Evolutionary conservation across 2,888 invertebrate species (phyloP), one percentile per base, ranked within the genome.

Genomic region (Acleris cristana): DNA sequence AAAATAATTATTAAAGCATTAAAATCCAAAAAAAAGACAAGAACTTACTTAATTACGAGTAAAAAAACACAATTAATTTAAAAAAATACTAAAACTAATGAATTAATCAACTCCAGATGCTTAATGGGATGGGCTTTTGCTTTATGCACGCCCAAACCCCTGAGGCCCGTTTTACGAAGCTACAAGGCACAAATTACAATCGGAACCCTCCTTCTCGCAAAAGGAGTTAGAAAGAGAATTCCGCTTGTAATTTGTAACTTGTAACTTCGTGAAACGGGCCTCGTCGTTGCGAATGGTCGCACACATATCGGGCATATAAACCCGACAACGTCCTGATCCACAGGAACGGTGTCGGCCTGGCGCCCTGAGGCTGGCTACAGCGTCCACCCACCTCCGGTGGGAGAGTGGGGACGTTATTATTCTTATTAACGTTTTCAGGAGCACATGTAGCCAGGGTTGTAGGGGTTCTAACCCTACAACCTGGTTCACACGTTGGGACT

Each of bases 111-210:
- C 49, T n/a, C 5, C 58, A 30, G 16, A 26, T 30, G 45, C 34
- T 54, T 2, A 6, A 7, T 2, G 4, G 51, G 59, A 30, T 59
- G 51, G 19, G 59, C 49, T 1, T 34, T 21, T 3, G 23, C n/a
- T 12, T 44, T 61, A 21, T 61, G 52, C 58, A 53, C 53, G 23
- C 26, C 53, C 53, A 53, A 14, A 21, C 53, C 53, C 5, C 21
- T 26, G 5, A n/a, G n/a, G n/a, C n/a, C n/a, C n/a, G n/a, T n/a
- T n/a, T n/a, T n/a, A n/a, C n/a, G n/a, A n/a, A n/a, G n/a, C n/a
- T n/a, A n/a, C n/a, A n/a, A n/a, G n/a, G n/a, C n/a, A n/a, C n/a
- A n/a, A n/a, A n/a, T n/a, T n/a, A n/a, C n/a, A n/a, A n/a, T n/a
- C n/a, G n/a, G n/a, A n/a, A n/a, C n/a, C n/a, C n/a, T n/a, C n/a